Percentiles rank a stretch among this genome's conserved stretches.
Conservation (phyloP, 2,797 vertebrate species). For the Myiothlypis chrysogaster region DNA sequence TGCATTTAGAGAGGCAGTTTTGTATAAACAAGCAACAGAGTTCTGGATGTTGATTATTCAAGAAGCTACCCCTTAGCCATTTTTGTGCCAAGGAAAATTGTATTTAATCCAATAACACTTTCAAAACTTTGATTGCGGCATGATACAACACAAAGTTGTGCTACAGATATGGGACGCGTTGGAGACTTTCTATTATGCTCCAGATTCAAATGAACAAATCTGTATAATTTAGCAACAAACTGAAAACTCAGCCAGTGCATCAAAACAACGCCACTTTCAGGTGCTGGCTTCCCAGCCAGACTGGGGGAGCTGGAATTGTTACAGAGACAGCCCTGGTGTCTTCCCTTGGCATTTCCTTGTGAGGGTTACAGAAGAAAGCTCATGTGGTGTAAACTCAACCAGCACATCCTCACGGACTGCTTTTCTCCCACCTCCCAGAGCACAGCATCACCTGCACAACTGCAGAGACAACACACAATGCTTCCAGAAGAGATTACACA, state of each 20-base stretch:
- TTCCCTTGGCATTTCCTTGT: background rate
- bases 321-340: fast-evolving
- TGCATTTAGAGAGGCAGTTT: background rate
- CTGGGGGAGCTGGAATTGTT: background rate
- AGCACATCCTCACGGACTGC: background rate
- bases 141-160: background rate
- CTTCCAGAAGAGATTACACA: background rate
- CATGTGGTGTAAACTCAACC: background rate
- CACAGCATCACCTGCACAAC: background rate
- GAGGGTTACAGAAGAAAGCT: background rate
- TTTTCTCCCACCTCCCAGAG: background rate
- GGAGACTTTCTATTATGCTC: background rate
- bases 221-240: background rate
- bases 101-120: background rate
- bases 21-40: background rate
- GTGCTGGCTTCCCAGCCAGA: background rate
- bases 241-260: background rate
- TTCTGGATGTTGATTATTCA: background rate
- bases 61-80: background rate
- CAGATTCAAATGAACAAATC: background rate
- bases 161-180: background rate
- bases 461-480: background rate
- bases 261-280: background rate
- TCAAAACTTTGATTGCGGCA: background rate
- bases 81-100: background rate